These are phyloP conservation scores for Threskiornis aethiopicus DNA, from an alignment of 2,797 vertebrate species.

Conservation along the genomic window DNA sequence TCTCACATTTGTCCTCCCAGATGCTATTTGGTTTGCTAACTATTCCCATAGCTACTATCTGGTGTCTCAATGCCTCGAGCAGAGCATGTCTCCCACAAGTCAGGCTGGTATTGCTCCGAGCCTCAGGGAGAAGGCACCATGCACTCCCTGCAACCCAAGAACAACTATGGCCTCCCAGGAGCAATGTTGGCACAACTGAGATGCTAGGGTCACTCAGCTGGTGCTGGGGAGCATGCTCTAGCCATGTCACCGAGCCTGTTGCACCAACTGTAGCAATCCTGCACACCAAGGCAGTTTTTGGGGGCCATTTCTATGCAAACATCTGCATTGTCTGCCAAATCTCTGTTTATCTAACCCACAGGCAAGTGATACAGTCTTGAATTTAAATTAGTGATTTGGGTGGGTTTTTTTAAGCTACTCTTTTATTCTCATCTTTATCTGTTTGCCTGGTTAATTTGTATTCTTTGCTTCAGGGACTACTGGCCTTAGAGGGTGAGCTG, in stretches of 20 bases:
- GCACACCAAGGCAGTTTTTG: neutral
- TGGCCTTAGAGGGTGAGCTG: constrained; percentile 88
- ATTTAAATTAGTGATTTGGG: neutral
- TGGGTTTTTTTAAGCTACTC: neutral
- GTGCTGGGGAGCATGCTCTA: neutral
- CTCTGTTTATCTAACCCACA: neutral
- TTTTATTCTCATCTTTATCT: neutral
- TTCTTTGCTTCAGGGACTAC: constrained; percentile 77
- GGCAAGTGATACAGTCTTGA: neutral
- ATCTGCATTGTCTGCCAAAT: neutral
- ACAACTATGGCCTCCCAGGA: neutral
- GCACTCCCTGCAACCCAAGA: neutral
- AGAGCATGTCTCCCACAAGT: neutral
- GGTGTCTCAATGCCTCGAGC: neutral
- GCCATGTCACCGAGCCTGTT: neutral
- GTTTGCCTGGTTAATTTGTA: neutral
- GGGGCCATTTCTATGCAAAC: neutral
- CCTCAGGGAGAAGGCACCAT: neutral
- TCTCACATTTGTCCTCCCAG: neutral
- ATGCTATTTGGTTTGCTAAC: neutral
- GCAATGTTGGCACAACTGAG: neutral
- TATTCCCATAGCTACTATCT: neutral
- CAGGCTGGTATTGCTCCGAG: neutral
- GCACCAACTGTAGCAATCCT: neutral
- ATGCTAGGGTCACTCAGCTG: neutral